Conservation (phyloP, 1,140 invertebrate genomes). For the Epicauta chinensis region DNA sequence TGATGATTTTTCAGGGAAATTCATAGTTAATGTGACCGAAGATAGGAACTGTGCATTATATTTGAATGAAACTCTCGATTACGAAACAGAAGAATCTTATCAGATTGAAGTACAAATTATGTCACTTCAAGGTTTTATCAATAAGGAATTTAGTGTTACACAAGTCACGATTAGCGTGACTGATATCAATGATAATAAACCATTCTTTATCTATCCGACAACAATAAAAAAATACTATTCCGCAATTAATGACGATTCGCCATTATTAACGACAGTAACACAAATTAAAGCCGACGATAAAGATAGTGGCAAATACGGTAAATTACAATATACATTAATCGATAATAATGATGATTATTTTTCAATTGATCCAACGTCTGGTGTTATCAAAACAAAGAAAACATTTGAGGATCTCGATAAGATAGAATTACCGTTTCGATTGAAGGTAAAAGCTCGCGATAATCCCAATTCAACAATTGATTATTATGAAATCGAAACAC, state of each 20-base stretch:
- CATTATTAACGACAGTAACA: constrained; percentile 65
- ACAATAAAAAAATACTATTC: constrained; percentile 59
- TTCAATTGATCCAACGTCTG: constrained; percentile 62
- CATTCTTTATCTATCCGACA: constrained; percentile 66
- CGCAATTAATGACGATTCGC: constrained; percentile 61
- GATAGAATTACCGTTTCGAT: constrained; percentile 61
- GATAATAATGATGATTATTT: constrained; percentile 64
- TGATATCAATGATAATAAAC: constrained; percentile 83
- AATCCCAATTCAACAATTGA: constrained; percentile 58
- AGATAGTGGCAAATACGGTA: constrained; percentile 74
- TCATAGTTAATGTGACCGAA: constrained; percentile 64
- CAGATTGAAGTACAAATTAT: constrained; percentile 68
- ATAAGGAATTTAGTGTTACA: constrained; percentile 63
- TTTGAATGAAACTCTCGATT: constrained; percentile 65
- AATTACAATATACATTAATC: constrained; percentile 63
- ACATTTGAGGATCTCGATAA: constrained; percentile 60
- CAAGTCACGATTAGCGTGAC: constrained; percentile 74
- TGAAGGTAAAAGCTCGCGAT: constrained; percentile 68
- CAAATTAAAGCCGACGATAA: constrained; percentile 74
- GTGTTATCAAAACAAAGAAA: constrained; percentile 65
- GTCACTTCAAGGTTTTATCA: constrained; percentile 69
- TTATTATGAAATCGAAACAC: constrained; percentile 55
- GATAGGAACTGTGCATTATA: constrained; percentile 73
- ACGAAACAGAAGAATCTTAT: constrained; percentile 65
- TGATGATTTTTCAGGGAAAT: too few species aligned